These are phyloP conservation scores for Poeciliopsis prolifica DNA, from an alignment of 2,113 vertebrate genomes.

Conservation along the genomic window DNA sequence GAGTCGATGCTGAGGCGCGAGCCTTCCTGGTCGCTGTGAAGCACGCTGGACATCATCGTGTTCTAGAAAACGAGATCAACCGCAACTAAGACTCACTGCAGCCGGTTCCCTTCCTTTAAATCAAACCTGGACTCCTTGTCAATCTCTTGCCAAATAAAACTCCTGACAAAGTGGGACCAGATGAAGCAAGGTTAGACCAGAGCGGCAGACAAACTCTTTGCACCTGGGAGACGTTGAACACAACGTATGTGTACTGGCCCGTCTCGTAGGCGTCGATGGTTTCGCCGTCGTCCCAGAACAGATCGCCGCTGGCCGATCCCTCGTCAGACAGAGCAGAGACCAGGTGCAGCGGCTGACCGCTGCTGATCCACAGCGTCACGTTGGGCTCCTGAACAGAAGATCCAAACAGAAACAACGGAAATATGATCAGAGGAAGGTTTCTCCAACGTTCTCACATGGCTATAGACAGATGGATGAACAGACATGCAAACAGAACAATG, in stretches of 20 bases:
- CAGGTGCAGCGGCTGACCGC: conserved; percentile 81
- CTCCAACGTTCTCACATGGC: too few species aligned
- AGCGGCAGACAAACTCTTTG: conserved; percentile 1
- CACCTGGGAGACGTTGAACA: conserved; percentile 83
- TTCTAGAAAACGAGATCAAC: conserved; percentile 69
- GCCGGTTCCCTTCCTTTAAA: background rate
- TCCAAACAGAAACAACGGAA: background rate
- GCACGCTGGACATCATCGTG: conserved; percentile 81
- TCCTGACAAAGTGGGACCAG: background rate
- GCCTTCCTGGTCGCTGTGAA: conserved; percentile 77
- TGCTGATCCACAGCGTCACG: conserved; percentile 78
- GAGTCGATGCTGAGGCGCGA: conserved; percentile 77
- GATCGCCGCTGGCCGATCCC: conserved; percentile 79
- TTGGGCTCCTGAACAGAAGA: conserved; percentile 78
- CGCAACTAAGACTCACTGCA: background rate
- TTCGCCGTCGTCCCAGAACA: conserved; percentile 89
- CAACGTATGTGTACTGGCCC: conserved; percentile 80
- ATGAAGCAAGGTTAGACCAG: background rate
- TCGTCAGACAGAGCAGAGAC: conserved; percentile 75
- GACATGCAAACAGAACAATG: too few species aligned
- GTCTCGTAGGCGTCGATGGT: conserved; percentile 83
- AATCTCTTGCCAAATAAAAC: background rate
- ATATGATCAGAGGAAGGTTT: too few species aligned
- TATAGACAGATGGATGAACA: too few species aligned
- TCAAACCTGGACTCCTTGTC: background rate